Evolutionary conservation across 2,888 invertebrate genomes (phyloP).

Genomic region (Congeria kusceri): DNA sequence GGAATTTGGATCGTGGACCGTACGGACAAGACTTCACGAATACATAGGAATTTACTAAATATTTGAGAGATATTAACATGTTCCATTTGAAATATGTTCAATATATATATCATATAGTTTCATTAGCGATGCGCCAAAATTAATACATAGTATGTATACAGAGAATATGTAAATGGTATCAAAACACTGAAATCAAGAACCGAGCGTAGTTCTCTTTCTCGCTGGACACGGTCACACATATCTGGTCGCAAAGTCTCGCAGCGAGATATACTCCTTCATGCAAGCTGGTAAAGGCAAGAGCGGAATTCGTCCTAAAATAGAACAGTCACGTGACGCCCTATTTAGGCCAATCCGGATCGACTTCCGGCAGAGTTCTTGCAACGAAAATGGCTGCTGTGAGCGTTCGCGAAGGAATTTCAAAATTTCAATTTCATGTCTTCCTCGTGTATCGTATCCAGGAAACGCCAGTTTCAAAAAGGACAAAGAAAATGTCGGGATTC

Average conservation of each 20-base stretch:
- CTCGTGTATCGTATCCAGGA: conserved; percentile 69
- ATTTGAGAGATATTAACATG: too few relatives aligned
- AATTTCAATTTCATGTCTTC: conserved; percentile 69
- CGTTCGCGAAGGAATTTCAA: conserved; percentile 74
- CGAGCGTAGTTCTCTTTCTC: too few relatives aligned
- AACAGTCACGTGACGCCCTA: conserved; percentile 70
- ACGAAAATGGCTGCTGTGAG: conserved; percentile 64
- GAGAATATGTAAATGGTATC: too few relatives aligned
- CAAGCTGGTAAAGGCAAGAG: conserved; percentile 71
- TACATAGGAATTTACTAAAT: too few relatives aligned
- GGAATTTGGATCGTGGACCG: too few relatives aligned
- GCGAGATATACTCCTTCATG: conserved; percentile 71
- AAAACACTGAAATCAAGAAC: too few relatives aligned
- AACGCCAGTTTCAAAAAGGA: conserved; percentile 77
- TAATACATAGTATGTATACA: too few relatives aligned
- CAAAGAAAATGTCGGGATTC: conserved; percentile 79
- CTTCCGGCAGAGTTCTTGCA: conserved; percentile 73
- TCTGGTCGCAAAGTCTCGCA: conserved; percentile 71
- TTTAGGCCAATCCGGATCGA: conserved; percentile 75
- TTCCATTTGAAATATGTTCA: too few relatives aligned
- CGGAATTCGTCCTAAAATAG: conserved; percentile 72
- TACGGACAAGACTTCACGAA: too few relatives aligned
- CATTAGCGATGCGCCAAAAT: too few relatives aligned
- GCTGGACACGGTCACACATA: conserved; percentile 23
- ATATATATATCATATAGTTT: too few relatives aligned